Conservation (phyloP, 2,888 invertebrate species). For the Hirtodrosophila trivittata region DNA sequence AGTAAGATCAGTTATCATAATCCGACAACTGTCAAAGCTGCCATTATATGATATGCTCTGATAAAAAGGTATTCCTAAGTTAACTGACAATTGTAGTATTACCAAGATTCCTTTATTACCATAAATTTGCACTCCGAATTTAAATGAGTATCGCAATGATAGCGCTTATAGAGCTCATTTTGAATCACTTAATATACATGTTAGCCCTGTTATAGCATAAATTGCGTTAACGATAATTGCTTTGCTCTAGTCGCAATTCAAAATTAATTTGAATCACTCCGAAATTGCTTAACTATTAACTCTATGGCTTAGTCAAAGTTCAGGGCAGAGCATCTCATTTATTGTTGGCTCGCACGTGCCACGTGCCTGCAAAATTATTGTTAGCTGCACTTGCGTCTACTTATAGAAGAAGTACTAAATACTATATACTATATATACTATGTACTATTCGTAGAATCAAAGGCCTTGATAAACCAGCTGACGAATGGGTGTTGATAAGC, state of each 20-base stretch:
- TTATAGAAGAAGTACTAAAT: not conserved
- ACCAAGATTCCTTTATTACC: too few species aligned
- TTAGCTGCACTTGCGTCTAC: not conserved
- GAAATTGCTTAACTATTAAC: slow-evolving; percentile 16
- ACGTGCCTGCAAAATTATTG: slow-evolving; percentile 47
- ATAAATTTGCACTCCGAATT: too few species aligned
- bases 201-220: not conserved
- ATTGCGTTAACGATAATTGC: not conserved
- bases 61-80: too few species aligned
- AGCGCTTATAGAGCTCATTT: too few species aligned
- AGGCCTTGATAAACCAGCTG: slow-evolving; percentile 65
- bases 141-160: too few species aligned
- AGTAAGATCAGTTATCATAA: too few species aligned
- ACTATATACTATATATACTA: not conserved
- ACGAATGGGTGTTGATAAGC: slow-evolving; percentile 50
- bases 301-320: slow-evolving; percentile 17
- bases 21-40: too few species aligned
- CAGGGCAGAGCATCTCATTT: slow-evolving; percentile 13
- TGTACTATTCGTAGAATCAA: slow-evolving; percentile 53
- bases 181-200: too few species aligned
- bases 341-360: slow-evolving; percentile 50
- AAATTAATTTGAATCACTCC: slow-evolving; percentile 18
- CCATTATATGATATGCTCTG: too few species aligned
- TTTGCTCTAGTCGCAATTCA: not conserved
- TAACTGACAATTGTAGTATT: too few species aligned